These are phyloP conservation scores for Anolis carolinensis DNA, from an alignment of 2,113 vertebrate species.

Conservation along the genomic window DNA sequence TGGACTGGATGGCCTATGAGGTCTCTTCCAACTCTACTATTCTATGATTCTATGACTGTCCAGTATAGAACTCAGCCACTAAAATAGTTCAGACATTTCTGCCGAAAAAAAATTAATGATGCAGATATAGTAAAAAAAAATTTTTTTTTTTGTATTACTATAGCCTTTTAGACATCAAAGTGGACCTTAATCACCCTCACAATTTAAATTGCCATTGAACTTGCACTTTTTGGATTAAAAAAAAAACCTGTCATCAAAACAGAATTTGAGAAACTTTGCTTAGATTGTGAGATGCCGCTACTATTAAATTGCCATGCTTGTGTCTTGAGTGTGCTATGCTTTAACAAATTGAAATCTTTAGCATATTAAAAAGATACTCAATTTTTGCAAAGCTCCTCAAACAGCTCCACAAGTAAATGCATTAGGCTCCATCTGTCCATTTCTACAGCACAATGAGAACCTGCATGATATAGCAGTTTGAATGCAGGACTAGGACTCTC, in stretches of 20 bases:
- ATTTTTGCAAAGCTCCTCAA: background rate
- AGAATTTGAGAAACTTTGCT: background rate
- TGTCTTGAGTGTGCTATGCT: background rate
- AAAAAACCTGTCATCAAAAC: background rate
- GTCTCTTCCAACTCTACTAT: too few species aligned
- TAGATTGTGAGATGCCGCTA: background rate
- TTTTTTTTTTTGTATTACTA: background rate
- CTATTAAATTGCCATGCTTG: background rate
- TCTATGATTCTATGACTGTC: too few species aligned
- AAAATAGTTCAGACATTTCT: background rate
- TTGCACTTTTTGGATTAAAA: background rate
- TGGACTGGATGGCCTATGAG: too few species aligned
- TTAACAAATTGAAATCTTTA: background rate
- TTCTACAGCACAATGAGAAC: too few species aligned
- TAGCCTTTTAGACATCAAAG: conserved; percentile 7
- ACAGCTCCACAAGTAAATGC: background rate
- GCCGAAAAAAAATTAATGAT: background rate
- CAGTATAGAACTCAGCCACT: background rate
- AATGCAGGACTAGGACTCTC: too few species aligned
- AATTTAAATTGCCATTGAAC: too few species aligned
- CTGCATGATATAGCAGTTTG: too few species aligned
- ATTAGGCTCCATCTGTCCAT: background rate
- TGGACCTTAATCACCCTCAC: background rate
- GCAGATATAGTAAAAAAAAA: background rate
- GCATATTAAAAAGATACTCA: background rate